Percentiles rank a stretch among this genome's conserved stretches.
These are phyloP conservation scores for Pseudomyrmex sp. DNA, from an alignment of 1,140 invertebrate genomes.

Conservation along the genomic window DNA sequence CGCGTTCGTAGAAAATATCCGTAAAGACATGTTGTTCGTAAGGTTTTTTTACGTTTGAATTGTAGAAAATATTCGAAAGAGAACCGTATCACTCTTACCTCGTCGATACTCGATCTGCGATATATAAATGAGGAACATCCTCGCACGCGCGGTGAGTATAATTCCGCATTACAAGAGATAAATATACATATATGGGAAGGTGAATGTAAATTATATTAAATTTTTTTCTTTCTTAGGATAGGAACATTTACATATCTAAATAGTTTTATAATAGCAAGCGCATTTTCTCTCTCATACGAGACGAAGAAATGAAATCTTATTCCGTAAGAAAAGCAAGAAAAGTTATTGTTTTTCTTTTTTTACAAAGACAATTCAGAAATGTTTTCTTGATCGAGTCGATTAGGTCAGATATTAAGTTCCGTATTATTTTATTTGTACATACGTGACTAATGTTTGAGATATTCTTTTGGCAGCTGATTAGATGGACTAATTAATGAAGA, in stretches of 20 bases:
- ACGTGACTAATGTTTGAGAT: background rate
- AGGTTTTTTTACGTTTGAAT: background rate
- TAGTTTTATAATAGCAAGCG: slow-evolving; percentile 3
- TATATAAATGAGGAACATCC: background rate
- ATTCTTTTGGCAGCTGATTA: background rate
- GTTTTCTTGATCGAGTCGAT: background rate
- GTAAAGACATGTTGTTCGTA: no score
- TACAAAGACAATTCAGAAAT: background rate
- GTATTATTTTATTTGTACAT: slow-evolving; percentile 5
- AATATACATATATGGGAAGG: no score
- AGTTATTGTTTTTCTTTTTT: background rate
- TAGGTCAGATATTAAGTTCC: no score
- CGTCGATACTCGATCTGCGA: background rate
- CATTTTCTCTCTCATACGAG: background rate
- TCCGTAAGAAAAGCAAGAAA: background rate
- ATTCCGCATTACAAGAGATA: background rate
- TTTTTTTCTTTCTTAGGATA: background rate
- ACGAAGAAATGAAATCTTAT: background rate
- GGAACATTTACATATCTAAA: background rate
- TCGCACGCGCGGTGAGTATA: background rate
- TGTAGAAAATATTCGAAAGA: slow-evolving; percentile 10
- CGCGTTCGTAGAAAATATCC: no score
- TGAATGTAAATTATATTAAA: background rate
- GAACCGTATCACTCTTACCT: background rate
- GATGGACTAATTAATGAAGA: background rate